Percentiles rank a stretch among this genome's conserved stretches.
Conservation (phyloP, 64 coral and sea anemone species). For the Dendrophyllia cribrosa region DNA sequence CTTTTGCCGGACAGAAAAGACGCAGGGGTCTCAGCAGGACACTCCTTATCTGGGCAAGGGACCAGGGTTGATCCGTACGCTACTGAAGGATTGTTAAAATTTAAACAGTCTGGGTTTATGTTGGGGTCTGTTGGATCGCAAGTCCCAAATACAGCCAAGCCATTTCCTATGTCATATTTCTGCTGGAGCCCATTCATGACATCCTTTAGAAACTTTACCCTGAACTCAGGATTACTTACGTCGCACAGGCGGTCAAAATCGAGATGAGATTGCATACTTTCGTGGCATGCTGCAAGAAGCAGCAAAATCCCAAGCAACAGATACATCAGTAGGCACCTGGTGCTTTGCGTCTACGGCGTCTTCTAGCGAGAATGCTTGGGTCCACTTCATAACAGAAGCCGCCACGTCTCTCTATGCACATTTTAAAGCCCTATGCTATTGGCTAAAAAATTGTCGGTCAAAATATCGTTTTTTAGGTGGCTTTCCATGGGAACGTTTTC, state of each 20-base stretch:
- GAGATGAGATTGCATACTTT: background rate
- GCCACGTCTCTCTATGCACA: too few relatives aligned
- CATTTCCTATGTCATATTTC: background rate
- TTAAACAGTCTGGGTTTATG: conserved; percentile 14
- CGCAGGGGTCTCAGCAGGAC: conserved; percentile 13
- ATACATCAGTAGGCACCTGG: too few relatives aligned
- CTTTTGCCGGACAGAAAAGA: background rate
- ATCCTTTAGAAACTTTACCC: background rate
- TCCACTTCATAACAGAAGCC: too few relatives aligned
- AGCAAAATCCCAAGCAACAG: too few relatives aligned
- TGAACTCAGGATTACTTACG: background rate
- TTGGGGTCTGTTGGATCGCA: conserved; percentile 42
- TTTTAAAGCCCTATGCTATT: too few relatives aligned
- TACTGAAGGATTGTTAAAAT: conserved; percentile 12
- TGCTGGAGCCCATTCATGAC: background rate
- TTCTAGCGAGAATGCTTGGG: too few relatives aligned
- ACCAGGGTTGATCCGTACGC: conserved; percentile 15
- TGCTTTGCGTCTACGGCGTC: too few relatives aligned
- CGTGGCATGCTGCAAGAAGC: too few relatives aligned
- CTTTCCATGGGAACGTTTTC: too few relatives aligned
- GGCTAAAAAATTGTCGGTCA: too few relatives aligned
- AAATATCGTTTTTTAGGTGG: too few relatives aligned
- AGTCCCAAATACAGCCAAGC: background rate
- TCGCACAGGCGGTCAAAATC: background rate
- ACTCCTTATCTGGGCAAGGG: conserved; percentile 7